Evolutionary conservation across 2,888 invertebrate genomes (phyloP).

Genomic region (Nomada fabriciana): DNA sequence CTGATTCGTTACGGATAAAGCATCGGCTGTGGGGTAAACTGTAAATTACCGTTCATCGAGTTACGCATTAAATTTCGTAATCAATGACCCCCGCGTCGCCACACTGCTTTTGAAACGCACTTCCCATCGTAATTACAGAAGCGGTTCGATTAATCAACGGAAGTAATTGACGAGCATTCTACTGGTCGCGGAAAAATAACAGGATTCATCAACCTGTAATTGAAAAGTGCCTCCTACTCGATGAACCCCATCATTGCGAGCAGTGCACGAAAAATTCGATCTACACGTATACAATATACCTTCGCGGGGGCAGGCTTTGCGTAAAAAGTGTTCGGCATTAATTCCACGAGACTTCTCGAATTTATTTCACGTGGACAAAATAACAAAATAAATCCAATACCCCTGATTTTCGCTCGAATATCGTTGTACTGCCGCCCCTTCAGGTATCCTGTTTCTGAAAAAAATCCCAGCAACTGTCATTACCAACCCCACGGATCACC

Average conservation of each 20-base stretch:
- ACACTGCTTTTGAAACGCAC: conserved; percentile 24
- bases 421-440: too few relatives aligned
- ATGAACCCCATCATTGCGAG: not conserved
- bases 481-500: not conserved
- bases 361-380: too few relatives aligned
- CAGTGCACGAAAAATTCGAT: too few relatives aligned
- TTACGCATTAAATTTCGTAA: conserved; percentile 34
- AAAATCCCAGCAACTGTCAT: not conserved
- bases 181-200: conserved; percentile 5
- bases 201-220: conserved; percentile 22
- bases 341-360: too few relatives aligned
- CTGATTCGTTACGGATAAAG: conserved; percentile 19
- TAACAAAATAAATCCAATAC: too few relatives aligned
- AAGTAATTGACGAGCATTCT: conserved; percentile 29
- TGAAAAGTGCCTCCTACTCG: conserved; percentile 18
- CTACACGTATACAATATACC: too few relatives aligned
- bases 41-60: conserved; percentile 34
- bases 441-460: too few relatives aligned
- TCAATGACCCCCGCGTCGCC: conserved; percentile 1
- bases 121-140: conserved; percentile 17
- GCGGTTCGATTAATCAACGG: conserved; percentile 25
- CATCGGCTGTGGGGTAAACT: not conserved
- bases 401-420: too few relatives aligned
- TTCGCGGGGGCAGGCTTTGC: too few relatives aligned
- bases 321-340: too few relatives aligned